Evolutionary conservation across 2,888 invertebrate species (phyloP).

Genomic region (Serrognathus titanus): DNA sequence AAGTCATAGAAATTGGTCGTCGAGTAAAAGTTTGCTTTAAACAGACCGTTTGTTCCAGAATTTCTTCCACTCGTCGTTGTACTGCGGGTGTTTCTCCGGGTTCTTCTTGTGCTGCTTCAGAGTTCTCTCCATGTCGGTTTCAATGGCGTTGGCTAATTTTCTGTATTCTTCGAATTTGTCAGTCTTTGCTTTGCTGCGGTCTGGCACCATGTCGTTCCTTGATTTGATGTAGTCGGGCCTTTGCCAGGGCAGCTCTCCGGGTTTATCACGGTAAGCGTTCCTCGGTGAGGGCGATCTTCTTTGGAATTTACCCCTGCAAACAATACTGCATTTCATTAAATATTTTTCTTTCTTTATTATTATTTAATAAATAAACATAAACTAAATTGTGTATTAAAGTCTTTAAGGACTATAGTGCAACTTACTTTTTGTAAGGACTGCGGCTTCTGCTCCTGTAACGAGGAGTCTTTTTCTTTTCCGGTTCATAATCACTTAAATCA

Average conservation of each 20-base stretch:
- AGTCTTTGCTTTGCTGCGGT: slow-evolving; percentile 32
- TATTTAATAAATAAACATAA: no score
- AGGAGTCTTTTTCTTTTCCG: slow-evolving; percentile 8
- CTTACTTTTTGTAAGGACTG: slow-evolving; percentile 14
- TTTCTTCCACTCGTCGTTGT: slow-evolving; percentile 86
- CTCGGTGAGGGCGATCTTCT: slow-evolving; percentile 19
- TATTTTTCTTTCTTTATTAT: not conserved
- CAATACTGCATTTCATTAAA: not conserved
- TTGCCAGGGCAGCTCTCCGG: slow-evolving; percentile 30
- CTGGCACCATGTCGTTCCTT: slow-evolving; percentile 28
- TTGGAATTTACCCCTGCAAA: not conserved
- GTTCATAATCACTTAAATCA: slow-evolving; percentile 38
- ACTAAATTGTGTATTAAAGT: no score
- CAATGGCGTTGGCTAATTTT: slow-evolving; percentile 51
- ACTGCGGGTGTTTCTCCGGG: slow-evolving; percentile 84
- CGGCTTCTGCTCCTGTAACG: slow-evolving; percentile 15
- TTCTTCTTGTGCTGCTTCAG: slow-evolving; percentile 76
- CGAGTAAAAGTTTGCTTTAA: no score
- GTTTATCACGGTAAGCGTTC: slow-evolving; percentile 10
- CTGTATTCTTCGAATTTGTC: slow-evolving; percentile 55
- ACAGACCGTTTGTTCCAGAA: slow-evolving; percentile 74
- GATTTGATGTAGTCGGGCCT: slow-evolving; percentile 32
- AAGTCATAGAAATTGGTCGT: not conserved
- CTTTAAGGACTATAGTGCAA: no score
- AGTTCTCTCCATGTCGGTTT: slow-evolving; percentile 60